These are phyloP conservation scores for Saccopteryx leptura DNA, from an alignment of 2,113 vertebrate genomes.

Conservation along the genomic window DNA sequence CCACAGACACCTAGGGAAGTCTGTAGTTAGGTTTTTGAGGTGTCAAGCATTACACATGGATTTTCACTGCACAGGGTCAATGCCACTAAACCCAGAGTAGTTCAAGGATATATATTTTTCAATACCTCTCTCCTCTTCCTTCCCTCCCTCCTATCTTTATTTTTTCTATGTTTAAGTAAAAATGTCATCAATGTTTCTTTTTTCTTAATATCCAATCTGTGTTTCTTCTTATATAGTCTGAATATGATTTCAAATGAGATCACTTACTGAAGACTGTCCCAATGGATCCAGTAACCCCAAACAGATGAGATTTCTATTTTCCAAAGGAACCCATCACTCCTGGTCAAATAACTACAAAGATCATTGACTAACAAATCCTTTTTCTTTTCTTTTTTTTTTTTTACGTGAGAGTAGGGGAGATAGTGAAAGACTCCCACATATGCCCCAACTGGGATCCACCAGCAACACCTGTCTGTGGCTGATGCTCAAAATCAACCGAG, in stretches of 20 bases:
- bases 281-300: not conserved
- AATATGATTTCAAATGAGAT: not conserved
- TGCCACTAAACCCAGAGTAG: not conserved
- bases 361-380: not conserved
- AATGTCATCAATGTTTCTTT: not conserved
- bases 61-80: not conserved
- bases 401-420: no score
- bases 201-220: not conserved
- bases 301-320: not conserved
- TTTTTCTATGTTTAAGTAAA: not conserved
- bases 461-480: no score
- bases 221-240: not conserved
- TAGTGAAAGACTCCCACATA: no score
- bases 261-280: not conserved
- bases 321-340: not conserved
- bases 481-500: no score
- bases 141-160: not conserved
- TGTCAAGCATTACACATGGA: not conserved
- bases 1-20: not conserved
- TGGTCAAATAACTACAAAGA: not conserved
- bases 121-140: not conserved
- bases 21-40: not conserved
- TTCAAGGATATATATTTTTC: not conserved
- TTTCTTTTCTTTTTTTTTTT: no score
- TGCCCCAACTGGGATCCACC: no score